A percentile compares a stretch with the other conserved stretches of the same genome.
Conservation (phyloP, 2,797 vertebrate species). For the Phrynocephalus forsythii region DNA sequence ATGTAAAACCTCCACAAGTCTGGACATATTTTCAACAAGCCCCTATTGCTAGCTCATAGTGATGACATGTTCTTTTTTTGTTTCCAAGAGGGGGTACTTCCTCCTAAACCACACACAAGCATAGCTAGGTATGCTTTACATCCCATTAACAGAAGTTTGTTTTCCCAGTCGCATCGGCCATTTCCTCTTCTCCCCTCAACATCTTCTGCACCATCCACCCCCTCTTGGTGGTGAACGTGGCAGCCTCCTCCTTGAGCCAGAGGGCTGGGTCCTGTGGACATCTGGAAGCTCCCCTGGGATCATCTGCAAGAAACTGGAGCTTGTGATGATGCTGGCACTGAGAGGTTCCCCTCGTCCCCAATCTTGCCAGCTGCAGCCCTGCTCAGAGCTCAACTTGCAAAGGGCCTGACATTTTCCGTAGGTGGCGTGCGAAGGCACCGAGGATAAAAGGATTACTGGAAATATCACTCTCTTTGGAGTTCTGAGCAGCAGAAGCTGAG, state of each 20-base stretch:
- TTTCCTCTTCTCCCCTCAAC: neutral
- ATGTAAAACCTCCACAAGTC: no score
- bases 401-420: constrained; percentile 49
- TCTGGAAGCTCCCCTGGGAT: neutral
- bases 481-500: constrained; percentile 19
- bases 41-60: no score
- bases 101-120: no score
- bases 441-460: constrained; percentile 53
- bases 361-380: neutral
- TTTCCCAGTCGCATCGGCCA: neutral
- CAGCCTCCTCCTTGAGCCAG: accelerated
- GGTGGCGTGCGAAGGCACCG: neutral
- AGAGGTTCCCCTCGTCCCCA: neutral
- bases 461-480: constrained; percentile 40
- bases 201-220: neutral
- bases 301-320: neutral
- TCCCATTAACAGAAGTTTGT: no score
- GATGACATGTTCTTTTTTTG: no score
- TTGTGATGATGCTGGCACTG: accelerated
- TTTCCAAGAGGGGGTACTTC: no score
- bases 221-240: accelerated
- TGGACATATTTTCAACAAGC: no score
- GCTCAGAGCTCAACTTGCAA: accelerated
- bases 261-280: neutral
- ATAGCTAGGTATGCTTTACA: no score